Percentiles rank a stretch among this genome's conserved stretches.
These are phyloP conservation scores for Trichoplusia ni DNA, from an alignment of 1,140 invertebrate genomes.

Conservation along the genomic window DNA sequence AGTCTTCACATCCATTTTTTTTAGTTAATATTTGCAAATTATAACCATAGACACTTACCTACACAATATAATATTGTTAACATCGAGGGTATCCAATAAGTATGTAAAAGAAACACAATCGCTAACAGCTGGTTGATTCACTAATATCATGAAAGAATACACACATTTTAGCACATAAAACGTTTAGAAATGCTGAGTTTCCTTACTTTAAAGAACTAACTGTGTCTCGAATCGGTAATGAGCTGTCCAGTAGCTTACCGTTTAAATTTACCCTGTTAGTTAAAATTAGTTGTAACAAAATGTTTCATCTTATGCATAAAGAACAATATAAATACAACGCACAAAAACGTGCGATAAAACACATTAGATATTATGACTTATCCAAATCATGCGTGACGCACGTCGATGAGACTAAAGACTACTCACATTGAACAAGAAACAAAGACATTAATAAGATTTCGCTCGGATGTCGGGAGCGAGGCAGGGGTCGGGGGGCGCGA, in stretches of 20 bases:
- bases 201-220: conserved; percentile 1
- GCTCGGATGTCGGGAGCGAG: conserved; percentile 25
- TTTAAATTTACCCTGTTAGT: conserved; percentile 74
- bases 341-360: conserved; percentile 73
- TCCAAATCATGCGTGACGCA: conserved; percentile 17
- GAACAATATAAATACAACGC: conserved; percentile 64
- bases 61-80: conserved; percentile 21
- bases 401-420: conserved; percentile 39
- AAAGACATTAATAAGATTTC: conserved; percentile 1
- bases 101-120: too few relatives aligned
- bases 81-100: conserved; percentile 17
- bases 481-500: conserved; percentile 53
- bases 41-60: conserved; percentile 26
- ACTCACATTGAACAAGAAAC: conserved; percentile 50
- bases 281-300: conserved; percentile 54
- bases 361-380: conserved; percentile 6
- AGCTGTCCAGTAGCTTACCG: conserved; percentile 27
- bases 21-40: conserved; percentile 11
- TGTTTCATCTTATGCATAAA: conserved; percentile 61
- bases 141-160: background rate
- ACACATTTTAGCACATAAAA: conserved; percentile 4
- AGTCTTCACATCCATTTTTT: conserved; percentile 61
- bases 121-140: background rate
- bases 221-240: conserved; percentile 3
- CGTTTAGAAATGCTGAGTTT: background rate